Conservation (phyloP, 92 coral and sea anemone species). For the Ricordea florida region DNA sequence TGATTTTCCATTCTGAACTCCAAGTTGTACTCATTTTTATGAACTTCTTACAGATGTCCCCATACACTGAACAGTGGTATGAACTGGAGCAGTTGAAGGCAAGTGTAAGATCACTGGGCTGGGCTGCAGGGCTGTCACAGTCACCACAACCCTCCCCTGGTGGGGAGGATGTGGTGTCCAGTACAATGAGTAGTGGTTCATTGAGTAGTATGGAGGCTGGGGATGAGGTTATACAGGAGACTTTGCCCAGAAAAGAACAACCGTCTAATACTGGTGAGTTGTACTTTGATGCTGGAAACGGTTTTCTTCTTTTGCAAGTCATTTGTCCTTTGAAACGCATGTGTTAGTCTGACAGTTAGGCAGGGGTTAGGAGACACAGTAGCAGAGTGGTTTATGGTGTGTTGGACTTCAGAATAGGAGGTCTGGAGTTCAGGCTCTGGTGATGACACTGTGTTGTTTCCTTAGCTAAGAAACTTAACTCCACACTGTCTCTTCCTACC, state of each 20-base stretch:
- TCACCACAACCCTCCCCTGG: slow-evolving; percentile 25
- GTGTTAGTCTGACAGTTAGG: too few relatives aligned
- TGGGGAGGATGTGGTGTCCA: not conserved
- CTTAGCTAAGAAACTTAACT: too few relatives aligned
- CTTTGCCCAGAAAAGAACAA: not conserved
- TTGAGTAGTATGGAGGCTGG: slow-evolving; percentile 29
- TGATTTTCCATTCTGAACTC: too few relatives aligned
- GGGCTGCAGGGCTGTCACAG: slow-evolving; percentile 44
- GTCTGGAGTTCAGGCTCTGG: too few relatives aligned
- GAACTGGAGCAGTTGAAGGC: slow-evolving; percentile 81
- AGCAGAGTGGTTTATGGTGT: too few relatives aligned
- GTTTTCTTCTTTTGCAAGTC: too few relatives aligned
- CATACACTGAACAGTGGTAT: slow-evolving; percentile 86
- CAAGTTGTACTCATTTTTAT: not conserved
- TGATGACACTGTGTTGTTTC: too few relatives aligned
- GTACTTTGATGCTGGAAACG: too few relatives aligned
- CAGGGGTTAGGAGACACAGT: too few relatives aligned
- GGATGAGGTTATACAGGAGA: not conserved
- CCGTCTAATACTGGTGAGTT: not conserved
- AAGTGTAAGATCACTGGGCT: slow-evolving; percentile 74
- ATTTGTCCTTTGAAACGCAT: too few relatives aligned
- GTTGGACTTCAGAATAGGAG: too few relatives aligned
- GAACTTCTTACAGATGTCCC: not conserved
- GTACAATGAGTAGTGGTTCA: slow-evolving; percentile 34
- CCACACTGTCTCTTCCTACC: too few relatives aligned